Base-by-base conservation (phyloP, 1,140 invertebrate species). In the Heliconius congener region DNA sequence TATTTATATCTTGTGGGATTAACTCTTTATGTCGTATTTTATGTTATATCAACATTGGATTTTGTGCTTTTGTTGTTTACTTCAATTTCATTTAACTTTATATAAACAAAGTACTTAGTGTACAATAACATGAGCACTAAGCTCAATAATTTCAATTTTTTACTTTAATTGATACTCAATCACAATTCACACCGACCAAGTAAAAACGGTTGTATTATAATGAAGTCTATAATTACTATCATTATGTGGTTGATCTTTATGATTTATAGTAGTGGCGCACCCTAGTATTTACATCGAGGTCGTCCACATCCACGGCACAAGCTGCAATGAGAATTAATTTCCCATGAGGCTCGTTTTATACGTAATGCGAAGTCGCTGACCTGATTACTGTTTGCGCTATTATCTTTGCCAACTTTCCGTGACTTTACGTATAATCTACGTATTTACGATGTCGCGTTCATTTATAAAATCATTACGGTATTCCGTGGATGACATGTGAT, bases 301-400 rank as follows among this genome's bases (percentile, higher is more conserved):
- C 81, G 76, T 85, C 78, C 81, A 81, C 81, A 72, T 76, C 82
- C 57, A 80, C 76, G 46, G 76, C 57, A 79, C 76, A 82, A 57
- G 60, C 78, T 71, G 76, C 83, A 79, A 82, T 71, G 82, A 80
- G 80, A 84, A 89, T 87, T 85, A 86, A 90, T 90, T 90, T 88
- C 86, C 88, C 84, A 84, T 84, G 86, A 79, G 83, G 70, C 83
- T 80, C 74, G 73, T 81, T 80, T 75, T 72, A 74, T 82, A 83
- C 78, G 77, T 81, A 81, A 82, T 79, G 57, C 79, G 78, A 79
- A 60, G 84, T 86, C 84, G 82, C 82, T 85, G 86, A 86, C 85
- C 85, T 84, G 81, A 83, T 85, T 88, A 85, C 81, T 77, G 70
- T 81, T 81, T 78, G 73, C 74, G 52, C 76, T 82, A 77, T 84